These are phyloP conservation scores for Corvus hawaiiensis DNA, from an alignment of 2,113 vertebrate species.

Conservation along the genomic window DNA sequence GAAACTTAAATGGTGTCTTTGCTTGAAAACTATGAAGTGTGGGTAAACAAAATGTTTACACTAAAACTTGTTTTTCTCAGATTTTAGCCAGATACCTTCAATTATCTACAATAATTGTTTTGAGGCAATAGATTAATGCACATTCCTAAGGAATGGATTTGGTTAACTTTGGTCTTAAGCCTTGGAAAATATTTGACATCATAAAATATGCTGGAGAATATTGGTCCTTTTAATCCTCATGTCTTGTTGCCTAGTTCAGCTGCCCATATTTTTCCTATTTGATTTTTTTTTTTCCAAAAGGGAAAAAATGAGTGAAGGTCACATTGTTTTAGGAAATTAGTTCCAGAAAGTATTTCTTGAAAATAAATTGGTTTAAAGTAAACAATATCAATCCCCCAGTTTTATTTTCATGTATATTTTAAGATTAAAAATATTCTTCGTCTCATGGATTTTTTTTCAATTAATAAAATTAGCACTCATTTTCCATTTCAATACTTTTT, in stretches of 20 bases:
- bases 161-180: background rate
- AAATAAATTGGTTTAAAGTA: background rate
- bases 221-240: background rate
- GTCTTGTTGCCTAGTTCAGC: background rate
- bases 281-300: background rate
- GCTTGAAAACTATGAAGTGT: background rate
- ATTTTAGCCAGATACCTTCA: background rate
- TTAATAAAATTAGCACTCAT: background rate
- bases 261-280: background rate
- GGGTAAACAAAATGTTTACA: background rate
- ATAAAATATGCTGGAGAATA: background rate
- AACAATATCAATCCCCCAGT: background rate
- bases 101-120: background rate
- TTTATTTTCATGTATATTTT: background rate
- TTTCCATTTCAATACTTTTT: background rate
- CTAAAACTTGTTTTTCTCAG: background rate
- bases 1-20: background rate
- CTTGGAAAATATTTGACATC: slow-evolving; percentile 6
- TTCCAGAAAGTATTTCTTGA: slow-evolving; percentile 27
- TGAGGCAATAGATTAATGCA: background rate
- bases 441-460: background rate
- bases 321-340: slow-evolving; percentile 24
- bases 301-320: background rate
- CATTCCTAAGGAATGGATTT: background rate
- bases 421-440: background rate